Conservation (phyloP, 2,113 vertebrate species). For the Corythaixoides concolor region DNA sequence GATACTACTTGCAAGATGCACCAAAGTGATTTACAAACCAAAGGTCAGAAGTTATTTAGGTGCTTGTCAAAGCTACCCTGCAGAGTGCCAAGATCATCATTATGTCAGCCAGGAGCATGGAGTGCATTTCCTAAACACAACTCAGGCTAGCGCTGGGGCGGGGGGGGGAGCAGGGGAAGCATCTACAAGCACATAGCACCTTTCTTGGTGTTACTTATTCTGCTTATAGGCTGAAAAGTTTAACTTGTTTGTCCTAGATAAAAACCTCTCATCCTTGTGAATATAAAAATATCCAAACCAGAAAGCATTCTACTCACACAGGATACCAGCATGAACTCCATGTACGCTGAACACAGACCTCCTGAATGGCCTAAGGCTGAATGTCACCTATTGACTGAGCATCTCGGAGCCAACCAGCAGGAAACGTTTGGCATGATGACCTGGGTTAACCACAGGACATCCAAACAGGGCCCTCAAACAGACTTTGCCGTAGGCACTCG, state of each 20-base stretch:
- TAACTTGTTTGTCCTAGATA: neutral
- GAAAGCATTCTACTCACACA: neutral
- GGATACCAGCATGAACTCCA: neutral
- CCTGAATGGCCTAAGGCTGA: neutral
- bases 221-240: neutral
- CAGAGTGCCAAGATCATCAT: neutral
- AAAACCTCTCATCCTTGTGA: neutral
- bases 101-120: neutral
- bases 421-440: neutral
- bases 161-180: neutral
- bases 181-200: neutral
- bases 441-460: neutral
- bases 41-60: neutral
- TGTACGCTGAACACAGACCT: accelerated
- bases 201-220: neutral
- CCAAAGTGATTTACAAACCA: slow-evolving; percentile 3
- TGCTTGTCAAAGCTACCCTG: neutral
- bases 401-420: neutral
- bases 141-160: neutral
- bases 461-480: neutral
- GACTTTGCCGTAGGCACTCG: neutral
- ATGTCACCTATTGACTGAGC: neutral
- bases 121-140: neutral
- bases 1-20: neutral
- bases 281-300: neutral